phyloP scores from a whole-genome alignment of 2,113 vertebrate genomes.

The Ictidomys tridecemlineatus region DNA sequence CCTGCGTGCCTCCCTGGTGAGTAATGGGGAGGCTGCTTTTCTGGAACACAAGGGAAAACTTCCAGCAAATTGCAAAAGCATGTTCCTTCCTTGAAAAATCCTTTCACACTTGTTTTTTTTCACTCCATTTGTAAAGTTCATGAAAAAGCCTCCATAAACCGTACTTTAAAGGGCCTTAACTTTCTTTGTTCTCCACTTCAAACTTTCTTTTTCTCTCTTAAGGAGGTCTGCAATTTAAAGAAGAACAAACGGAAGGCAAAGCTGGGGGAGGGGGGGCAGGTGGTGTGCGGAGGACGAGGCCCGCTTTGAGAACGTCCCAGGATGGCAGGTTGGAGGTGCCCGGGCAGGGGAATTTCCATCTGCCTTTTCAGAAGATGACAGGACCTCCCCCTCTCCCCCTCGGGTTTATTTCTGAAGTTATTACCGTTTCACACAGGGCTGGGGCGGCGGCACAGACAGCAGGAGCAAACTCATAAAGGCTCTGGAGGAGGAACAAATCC shows the following conservation, averaged over 20 bases:
- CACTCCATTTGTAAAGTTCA: constrained; percentile 83
- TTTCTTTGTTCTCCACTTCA: constrained; percentile 63
- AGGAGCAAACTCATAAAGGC: neutral
- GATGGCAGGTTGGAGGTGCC: neutral
- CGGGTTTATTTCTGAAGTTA: neutral
- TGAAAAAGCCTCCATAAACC: constrained; percentile 81
- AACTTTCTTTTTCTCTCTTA: constrained; percentile 52
- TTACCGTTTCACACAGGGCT: neutral
- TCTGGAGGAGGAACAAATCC: neutral
- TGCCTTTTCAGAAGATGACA: neutral
- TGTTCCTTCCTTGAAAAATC: constrained; percentile 89
- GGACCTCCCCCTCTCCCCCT: rapidly evolving
- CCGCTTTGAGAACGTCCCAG: neutral
- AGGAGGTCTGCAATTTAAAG: constrained; percentile 45
- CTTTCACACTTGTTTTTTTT: constrained; percentile 86
- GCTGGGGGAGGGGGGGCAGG: neutral
- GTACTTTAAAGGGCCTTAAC: constrained; percentile 38
- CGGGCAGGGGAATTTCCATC: neutral
- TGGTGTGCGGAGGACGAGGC: neutral
- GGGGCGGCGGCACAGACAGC: neutral
- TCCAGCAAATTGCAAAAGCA: constrained; percentile 92
- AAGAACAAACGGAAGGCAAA: constrained; percentile 44
- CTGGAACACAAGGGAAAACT: constrained; percentile 88
- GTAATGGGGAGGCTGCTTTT: constrained; percentile 90
- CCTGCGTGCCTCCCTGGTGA: constrained; percentile 88